Evolutionary conservation across 37 sponge, comb jelly and placozoan species (phyloP).

Genomic region (Eunapius fragilis): DNA sequence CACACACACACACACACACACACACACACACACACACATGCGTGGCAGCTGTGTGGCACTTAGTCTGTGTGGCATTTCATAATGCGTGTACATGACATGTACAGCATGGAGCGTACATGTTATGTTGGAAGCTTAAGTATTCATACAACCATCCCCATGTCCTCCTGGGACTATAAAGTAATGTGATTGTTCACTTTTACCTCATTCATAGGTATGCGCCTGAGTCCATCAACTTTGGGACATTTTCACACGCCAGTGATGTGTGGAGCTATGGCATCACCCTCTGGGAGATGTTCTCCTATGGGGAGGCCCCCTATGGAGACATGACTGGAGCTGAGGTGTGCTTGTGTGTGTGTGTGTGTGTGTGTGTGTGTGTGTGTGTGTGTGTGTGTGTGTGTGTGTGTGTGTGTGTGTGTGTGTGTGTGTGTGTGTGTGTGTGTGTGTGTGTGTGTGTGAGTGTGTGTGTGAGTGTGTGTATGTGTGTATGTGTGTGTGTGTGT

Average conservation of each 20-base stretch:
- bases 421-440: not conserved
- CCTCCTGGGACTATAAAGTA: too few species aligned
- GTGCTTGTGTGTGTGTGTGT: not conserved
- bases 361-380: not conserved
- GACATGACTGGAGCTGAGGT: conserved; percentile 93
- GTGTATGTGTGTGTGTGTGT: too few species aligned
- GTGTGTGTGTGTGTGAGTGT: not conserved
- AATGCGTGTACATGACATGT: too few species aligned
- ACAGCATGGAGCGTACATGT: too few species aligned
- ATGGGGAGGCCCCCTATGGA: conserved; percentile 93
- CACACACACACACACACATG: too few species aligned
- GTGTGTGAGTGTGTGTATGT: too few species aligned
- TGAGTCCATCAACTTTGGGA: conserved; percentile 94
- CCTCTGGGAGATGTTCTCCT: conserved; percentile 99
- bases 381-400: not conserved
- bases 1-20: too few species aligned
- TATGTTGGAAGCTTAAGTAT: too few species aligned
- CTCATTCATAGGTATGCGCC: conserved; percentile 96
- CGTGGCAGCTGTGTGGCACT: too few species aligned
- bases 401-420: conserved; percentile 4
- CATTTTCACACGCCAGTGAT: conserved; percentile 92
- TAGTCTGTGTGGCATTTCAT: too few species aligned
- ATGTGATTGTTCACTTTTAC: too few species aligned
- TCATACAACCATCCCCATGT: not conserved
- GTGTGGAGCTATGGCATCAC: conserved; percentile 99